Evolutionary conservation across 1,140 invertebrate genomes (phyloP), one percentile per base, ranked within the genome.

Genomic region (Bombus superbus): DNA sequence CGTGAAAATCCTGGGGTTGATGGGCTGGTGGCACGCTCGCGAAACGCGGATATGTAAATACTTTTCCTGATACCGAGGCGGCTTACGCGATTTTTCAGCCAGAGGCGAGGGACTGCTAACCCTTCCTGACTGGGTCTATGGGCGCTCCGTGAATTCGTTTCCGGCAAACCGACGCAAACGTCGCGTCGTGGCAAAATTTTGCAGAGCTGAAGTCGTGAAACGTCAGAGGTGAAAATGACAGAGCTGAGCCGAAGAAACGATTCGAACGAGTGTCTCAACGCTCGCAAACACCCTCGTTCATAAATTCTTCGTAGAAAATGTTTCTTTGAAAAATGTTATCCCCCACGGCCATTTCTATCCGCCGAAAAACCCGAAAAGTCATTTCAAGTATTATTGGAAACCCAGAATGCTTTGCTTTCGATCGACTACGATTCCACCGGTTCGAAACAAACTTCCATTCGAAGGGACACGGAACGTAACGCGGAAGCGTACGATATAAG

Each of bases 31-130:
- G 71, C 75, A 62, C 47, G 66, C 28, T 79, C 75, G 72, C 62
- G 82, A 79, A 71, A 83, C 75, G 82, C 47, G 44, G 62, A 57
- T 79, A 69, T 84, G 82, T 72, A 84, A 84, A 84, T 79, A 84
- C 76, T 84, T 84, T 35, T 78, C 38, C 38, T 59, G 62, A 42
- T 44, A 69, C 75, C 42, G 18, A 13, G 15, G 3, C 35, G 44
- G 13, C 59, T 83, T 66, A 40, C 28, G 25, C 71, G 81, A 76
- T 83, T 76, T 66, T 18, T 13, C 18, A 9, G 32, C 4, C 15
- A 78, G 40, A 32, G 76, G 2, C 53, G 32, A 42, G 3, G 18
- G 1, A 18, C 69, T 72, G n/a, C 32, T 59, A 72, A 81, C 68
- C n/a, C 68, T 72, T 72, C 6, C 42, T 5, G 11, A 1, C 2